Conservation (phyloP, 2,797 vertebrate species). For the Odontamblyopus rebecca region DNA sequence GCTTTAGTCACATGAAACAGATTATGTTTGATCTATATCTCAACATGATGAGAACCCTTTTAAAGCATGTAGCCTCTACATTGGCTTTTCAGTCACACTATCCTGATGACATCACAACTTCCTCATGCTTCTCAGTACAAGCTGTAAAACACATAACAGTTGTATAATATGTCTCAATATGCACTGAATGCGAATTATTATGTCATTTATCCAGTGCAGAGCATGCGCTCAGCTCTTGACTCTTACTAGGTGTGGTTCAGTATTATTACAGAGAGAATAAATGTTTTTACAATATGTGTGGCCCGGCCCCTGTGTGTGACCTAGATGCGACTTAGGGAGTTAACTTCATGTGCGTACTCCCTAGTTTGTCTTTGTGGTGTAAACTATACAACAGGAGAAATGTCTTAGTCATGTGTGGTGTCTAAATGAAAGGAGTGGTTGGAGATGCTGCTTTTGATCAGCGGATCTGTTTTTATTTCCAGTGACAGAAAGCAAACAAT, state of each 20-base stretch:
- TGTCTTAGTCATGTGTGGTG: constrained; percentile 28
- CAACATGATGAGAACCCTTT: constrained; percentile 17
- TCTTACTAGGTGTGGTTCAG: constrained; percentile 51
- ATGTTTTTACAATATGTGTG: constrained; percentile 46
- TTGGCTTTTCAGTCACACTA: background rate
- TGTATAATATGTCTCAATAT: background rate
- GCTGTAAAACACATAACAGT: background rate
- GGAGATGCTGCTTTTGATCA: constrained; percentile 27
- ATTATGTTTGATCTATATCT: constrained; percentile 6
- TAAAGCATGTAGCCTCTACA: background rate
- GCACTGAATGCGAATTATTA: constrained; percentile 1
- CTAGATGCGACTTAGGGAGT: constrained; percentile 70
- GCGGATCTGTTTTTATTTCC: constrained; percentile 35
- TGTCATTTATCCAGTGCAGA: constrained; percentile 14
- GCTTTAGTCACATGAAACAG: constrained; percentile 19
- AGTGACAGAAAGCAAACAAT: constrained; percentile 29
- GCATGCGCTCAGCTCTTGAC: constrained; percentile 19
- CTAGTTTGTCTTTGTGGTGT: constrained; percentile 43
- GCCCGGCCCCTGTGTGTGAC: constrained; percentile 57
- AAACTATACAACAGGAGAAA: constrained; percentile 34
- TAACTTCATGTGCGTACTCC: constrained; percentile 45
- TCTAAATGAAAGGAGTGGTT: constrained; percentile 25
- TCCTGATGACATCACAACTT: background rate
- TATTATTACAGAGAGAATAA: constrained; percentile 37
- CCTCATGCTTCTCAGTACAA: constrained; percentile 7